Base-by-base conservation (phyloP, 2,888 invertebrate genomes). In the Xanthia togata region DNA sequence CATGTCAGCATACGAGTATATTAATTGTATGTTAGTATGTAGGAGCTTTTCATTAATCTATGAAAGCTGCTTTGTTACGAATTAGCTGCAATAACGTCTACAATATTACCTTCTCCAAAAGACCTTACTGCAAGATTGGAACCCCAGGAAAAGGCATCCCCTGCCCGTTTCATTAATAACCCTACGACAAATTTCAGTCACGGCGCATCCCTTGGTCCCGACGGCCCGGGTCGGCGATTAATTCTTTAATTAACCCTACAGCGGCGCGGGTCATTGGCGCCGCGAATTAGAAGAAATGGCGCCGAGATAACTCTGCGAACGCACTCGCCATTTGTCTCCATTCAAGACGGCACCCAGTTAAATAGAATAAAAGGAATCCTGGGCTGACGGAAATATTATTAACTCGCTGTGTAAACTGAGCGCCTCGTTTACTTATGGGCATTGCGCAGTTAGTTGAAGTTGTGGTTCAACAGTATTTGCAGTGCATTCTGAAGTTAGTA, bases 161-260 rank as follows among this genome's bases (percentile, higher is more conserved):
- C 47, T 67, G 63, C 65, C 63, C 63, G 70, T 73, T 65, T 73
- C 73, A 92, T 91, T 91, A 90, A 91, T 91, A 92, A 90, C 87
- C 87, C 82, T 78, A 86, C 90, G 92, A 93, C 93, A 93, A 93
- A 94, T 94, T 94, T 92, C 85, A 89, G 92, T 91, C 93, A 93
- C 91, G 91, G 84, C 87, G 86, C 84, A 86, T 87, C 88, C 88
- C 87, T 84, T 86, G 89, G 87, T 83, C 87, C 89, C 87, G 76
- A 82, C 87, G 88, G 89, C 85, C 84, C 87, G 80, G 89, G 89
- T 87, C 86, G 79, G 87, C 93, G 92, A 94, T 94, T 94, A 94
- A 94, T 95, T 95, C 94, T 94, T 94, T 95, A 95, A 96, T 96
- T 95, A 96, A 94, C 94, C 93, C 92, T 90, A 88, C 90, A 86